These are phyloP conservation scores for Erpetoichthys calabaricus DNA, from an alignment of 2,797 vertebrate species.

Conservation along the genomic window DNA sequence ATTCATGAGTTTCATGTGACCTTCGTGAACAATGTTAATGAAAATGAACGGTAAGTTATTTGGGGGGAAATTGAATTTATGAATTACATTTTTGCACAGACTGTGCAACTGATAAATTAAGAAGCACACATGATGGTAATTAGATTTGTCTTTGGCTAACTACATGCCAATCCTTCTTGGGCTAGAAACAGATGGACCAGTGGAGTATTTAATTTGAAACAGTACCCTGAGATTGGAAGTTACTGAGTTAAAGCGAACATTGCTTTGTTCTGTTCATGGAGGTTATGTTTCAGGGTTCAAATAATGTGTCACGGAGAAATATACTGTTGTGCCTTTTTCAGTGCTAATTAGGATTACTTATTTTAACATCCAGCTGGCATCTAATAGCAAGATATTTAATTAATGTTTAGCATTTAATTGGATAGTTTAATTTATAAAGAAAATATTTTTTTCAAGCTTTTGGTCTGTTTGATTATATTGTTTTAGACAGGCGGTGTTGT, in stretches of 20 bases:
- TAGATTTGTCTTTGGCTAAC: conserved; percentile 4
- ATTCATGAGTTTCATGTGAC: not conserved
- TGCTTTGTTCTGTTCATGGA: conserved; percentile 28
- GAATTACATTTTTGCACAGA: not conserved
- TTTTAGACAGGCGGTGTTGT: too few relatives aligned
- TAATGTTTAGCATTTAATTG: too few relatives aligned
- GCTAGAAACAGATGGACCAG: conserved; percentile 32
- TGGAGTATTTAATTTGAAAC: conserved; percentile 36
- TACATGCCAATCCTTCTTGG: not conserved
- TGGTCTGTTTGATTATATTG: too few relatives aligned
- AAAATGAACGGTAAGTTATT: not conserved
- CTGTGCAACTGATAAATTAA: conserved; percentile 1
- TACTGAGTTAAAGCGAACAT: conserved; percentile 38
- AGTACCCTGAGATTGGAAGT: conserved; percentile 35
- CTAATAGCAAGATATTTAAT: too few relatives aligned
- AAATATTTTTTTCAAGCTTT: too few relatives aligned
- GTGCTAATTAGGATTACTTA: conserved; percentile 1
- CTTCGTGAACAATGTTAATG: not conserved
- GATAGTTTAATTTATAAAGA: too few relatives aligned
- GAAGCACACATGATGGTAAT: conserved; percentile 6
- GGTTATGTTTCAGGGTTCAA: conserved; percentile 7
- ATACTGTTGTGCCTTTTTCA: not conserved
- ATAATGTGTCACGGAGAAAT: not conserved
- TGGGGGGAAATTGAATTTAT: not conserved
- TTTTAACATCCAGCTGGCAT: not conserved